phyloP scores from a whole-genome alignment of 2,797 vertebrate species.

The Limnodromus scolopaceus region DNA sequence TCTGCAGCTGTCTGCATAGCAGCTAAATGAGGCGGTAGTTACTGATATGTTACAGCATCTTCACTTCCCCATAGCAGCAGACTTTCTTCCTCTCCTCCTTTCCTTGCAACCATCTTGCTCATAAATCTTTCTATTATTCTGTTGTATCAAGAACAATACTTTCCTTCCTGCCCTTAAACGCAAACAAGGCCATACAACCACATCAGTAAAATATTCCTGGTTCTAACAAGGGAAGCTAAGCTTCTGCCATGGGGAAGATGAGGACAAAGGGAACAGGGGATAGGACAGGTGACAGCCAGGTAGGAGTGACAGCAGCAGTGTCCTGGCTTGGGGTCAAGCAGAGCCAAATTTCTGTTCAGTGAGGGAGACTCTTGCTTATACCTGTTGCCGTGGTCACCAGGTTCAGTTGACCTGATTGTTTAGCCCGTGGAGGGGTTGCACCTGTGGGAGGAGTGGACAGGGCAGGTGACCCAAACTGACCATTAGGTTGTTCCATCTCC shows the following conservation, averaged over 20 bases:
- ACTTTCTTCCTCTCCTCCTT: not conserved
- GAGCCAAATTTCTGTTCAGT: too few relatives aligned
- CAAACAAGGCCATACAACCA: not conserved
- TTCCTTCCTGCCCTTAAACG: not conserved
- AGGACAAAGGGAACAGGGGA: not conserved
- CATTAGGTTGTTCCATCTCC: too few relatives aligned
- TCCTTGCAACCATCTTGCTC: not conserved
- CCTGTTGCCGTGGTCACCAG: too few relatives aligned
- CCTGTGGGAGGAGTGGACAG: too few relatives aligned
- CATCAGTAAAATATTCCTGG: not conserved
- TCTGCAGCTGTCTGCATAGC: not conserved
- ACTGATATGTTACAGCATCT: not conserved
- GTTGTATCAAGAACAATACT: not conserved
- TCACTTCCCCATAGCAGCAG: not conserved
- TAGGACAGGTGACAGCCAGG: not conserved
- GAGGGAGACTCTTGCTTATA: too few relatives aligned
- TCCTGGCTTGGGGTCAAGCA: too few relatives aligned
- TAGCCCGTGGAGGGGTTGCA: too few relatives aligned
- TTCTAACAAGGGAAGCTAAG: not conserved
- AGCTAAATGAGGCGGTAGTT: not conserved
- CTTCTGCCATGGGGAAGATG: not conserved
- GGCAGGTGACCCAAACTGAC: too few relatives aligned
- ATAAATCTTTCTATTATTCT: not conserved
- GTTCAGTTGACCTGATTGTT: too few relatives aligned
- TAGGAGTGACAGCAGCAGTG: not conserved